phyloP scores from a whole-genome alignment of 1,140 invertebrate species.

The Lasioglossum albipes region DNA sequence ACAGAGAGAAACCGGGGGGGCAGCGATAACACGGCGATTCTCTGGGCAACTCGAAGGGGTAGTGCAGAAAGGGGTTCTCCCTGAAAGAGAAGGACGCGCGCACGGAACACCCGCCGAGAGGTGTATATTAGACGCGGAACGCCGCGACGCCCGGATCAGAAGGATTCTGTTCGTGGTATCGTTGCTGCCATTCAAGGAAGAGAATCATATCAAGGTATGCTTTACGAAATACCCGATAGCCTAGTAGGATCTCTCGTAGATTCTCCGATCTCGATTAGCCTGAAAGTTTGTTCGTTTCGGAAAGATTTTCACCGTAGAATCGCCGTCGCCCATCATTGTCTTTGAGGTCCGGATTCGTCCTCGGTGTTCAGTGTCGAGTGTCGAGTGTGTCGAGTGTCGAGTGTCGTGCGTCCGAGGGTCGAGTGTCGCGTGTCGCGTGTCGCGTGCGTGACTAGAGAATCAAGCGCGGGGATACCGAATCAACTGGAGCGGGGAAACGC shows the following conservation, averaged over 20 bases:
- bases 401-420: constrained; percentile 32
- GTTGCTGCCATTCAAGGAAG: constrained; percentile 28
- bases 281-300: constrained; percentile 5
- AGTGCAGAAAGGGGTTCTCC: constrained; percentile 51
- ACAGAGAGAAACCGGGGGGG: constrained; percentile 9
- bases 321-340: constrained; percentile 5
- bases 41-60: constrained; percentile 35
- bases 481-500: background rate
- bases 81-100: constrained; percentile 44
- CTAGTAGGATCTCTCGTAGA: background rate
- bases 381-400: constrained; percentile 43
- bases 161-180: constrained; percentile 65
- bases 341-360: constrained; percentile 25
- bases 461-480: constrained; percentile 9
- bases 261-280: constrained; percentile 5
- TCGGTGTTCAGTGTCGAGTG: constrained; percentile 43
- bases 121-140: constrained; percentile 76
- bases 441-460: constrained; percentile 34
- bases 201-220: constrained; percentile 33
- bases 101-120: constrained; percentile 62
- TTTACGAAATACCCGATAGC: constrained; percentile 1
- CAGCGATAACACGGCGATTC: constrained; percentile 52
- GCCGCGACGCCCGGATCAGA: constrained; percentile 73
- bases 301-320: background rate
- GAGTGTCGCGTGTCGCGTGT: constrained; percentile 38